A percentile compares a stretch with the other conserved stretches of the same genome.
Evolutionary conservation across 2,888 invertebrate species (phyloP).

Genomic region (Luperina testacea): DNA sequence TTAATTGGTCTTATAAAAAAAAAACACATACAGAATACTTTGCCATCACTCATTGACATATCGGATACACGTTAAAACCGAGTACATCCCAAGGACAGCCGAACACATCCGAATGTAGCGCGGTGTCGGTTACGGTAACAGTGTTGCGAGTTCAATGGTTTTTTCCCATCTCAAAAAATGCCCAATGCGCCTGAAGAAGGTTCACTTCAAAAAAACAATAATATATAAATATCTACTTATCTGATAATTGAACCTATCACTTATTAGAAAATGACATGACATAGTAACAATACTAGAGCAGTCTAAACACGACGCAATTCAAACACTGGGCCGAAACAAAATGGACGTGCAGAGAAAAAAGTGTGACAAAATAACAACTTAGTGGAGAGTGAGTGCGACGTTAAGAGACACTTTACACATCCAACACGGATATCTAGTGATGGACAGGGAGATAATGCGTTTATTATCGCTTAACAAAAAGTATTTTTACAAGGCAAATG

Average conservation of each 20-base stretch:
- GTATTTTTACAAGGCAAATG: not conserved
- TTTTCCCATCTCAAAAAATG: too few relatives aligned
- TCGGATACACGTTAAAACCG: too few relatives aligned
- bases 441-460: slow-evolving; percentile 14
- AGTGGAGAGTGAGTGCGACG: slow-evolving; percentile 9
- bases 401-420: slow-evolving; percentile 39
- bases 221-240: not conserved
- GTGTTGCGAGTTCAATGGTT: too few relatives aligned
- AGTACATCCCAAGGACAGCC: too few relatives aligned
- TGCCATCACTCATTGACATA: too few relatives aligned
- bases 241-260: not conserved
- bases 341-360: slow-evolving; percentile 10
- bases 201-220: not conserved
- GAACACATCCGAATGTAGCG: too few relatives aligned
- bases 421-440: slow-evolving; percentile 13
- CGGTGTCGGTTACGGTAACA: too few relatives aligned
- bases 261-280: not conserved
- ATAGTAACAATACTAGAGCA: not conserved
- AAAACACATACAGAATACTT: too few relatives aligned
- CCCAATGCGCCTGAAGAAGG: too few relatives aligned
- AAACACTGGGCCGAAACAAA: slow-evolving; percentile 6
- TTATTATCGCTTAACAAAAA: slow-evolving; percentile 15
- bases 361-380: slow-evolving; percentile 44
- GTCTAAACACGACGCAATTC: not conserved
- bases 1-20: too few relatives aligned